A percentile compares a stretch with the other conserved stretches of the same genome.
Evolutionary conservation across 2,113 vertebrate species (phyloP).

Genomic region (Aviceda subcristata): DNA sequence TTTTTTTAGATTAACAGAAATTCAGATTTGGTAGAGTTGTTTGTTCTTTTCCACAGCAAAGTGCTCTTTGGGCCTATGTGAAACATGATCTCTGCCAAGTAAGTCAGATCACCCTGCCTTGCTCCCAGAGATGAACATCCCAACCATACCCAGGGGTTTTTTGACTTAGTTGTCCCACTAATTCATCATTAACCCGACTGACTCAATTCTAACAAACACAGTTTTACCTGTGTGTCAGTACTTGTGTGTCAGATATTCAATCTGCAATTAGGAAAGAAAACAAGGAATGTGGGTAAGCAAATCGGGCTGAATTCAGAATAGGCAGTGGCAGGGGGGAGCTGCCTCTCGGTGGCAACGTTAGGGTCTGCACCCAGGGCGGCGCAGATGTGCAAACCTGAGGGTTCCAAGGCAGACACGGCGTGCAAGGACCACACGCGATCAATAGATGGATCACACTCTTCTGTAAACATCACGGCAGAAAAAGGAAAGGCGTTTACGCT

Average conservation of each 20-base stretch:
- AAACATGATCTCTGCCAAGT: background rate
- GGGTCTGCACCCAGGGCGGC: background rate
- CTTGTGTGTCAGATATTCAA: background rate
- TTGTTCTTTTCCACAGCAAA: background rate
- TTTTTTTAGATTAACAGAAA: background rate
- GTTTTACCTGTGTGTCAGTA: background rate
- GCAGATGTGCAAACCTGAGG: background rate
- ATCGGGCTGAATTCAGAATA: background rate
- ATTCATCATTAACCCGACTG: background rate
- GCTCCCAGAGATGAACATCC: background rate
- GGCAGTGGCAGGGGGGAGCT: rapidly evolving
- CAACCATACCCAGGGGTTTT: background rate
- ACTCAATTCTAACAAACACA: background rate
- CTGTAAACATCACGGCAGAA: background rate
- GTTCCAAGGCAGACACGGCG: background rate
- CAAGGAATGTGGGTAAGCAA: background rate
- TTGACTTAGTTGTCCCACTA: background rate
- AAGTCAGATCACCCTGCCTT: background rate
- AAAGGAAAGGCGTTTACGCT: background rate
- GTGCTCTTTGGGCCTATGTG: background rate
- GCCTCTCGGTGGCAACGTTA: rapidly evolving
- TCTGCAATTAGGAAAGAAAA: background rate
- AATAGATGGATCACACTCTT: background rate
- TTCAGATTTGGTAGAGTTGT: background rate
- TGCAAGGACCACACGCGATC: background rate